Evolutionary conservation across 2,888 invertebrate genomes (phyloP).

Genomic region (Nudaria mundana): DNA sequence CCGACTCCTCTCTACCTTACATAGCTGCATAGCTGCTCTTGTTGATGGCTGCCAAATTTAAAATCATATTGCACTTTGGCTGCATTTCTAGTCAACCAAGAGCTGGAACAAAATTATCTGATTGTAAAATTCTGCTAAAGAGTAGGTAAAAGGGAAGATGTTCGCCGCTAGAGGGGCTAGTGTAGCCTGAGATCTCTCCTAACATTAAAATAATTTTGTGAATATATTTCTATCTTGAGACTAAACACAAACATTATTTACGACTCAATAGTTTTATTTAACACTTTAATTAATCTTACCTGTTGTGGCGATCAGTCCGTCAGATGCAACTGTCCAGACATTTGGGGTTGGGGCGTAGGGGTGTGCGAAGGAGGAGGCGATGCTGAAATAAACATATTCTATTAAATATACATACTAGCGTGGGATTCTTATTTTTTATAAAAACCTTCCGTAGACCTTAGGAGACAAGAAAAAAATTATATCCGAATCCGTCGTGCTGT

Average conservation of each 20-base stretch:
- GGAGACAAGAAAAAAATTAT: no score
- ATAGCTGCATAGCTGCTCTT: slow-evolving; percentile 55
- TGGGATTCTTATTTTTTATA: no score
- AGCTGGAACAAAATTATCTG: slow-evolving; percentile 47
- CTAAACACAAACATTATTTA: no score
- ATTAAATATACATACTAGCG: neutral
- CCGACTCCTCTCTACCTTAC: slow-evolving; percentile 31
- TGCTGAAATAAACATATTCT: slow-evolving; percentile 38
- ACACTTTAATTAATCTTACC: slow-evolving; percentile 34
- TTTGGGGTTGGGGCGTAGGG: slow-evolving; percentile 74
- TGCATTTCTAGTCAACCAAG: slow-evolving; percentile 56
- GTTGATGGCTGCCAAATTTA: slow-evolving; percentile 60
- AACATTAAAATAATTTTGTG: no score
- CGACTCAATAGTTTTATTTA: no score
- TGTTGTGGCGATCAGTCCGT: slow-evolving; percentile 63
- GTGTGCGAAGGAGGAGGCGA: slow-evolving; percentile 78
- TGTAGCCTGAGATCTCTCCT: no score
- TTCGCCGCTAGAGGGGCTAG: no score
- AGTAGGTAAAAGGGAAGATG: no score
- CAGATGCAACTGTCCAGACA: slow-evolving; percentile 70
- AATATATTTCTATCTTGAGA: no score
- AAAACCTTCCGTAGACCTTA: no score
- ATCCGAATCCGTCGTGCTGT: no score
- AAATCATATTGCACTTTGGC: slow-evolving; percentile 66
- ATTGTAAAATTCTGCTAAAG: neutral